These are phyloP conservation scores for Opisthograptis luteolata DNA, from an alignment of 2,888 invertebrate species.

Conservation along the genomic window DNA sequence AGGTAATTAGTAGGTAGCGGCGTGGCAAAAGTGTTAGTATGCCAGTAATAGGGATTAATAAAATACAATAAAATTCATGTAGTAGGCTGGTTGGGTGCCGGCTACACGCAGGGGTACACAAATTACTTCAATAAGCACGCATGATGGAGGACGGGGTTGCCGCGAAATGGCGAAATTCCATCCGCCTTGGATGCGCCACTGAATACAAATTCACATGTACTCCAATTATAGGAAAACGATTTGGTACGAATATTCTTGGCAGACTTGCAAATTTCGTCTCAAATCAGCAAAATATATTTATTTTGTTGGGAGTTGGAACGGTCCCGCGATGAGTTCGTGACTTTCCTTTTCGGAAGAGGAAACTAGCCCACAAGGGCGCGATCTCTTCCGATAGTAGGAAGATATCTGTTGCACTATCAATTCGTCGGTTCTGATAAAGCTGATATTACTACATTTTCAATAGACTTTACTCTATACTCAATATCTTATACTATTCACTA, in stretches of 20 bases:
- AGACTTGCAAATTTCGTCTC: constrained; percentile 82
- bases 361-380: constrained; percentile 49
- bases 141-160: constrained; percentile 76
- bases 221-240: constrained; percentile 85
- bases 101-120: constrained; percentile 66
- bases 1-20: constrained; percentile 19
- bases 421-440: constrained; percentile 35
- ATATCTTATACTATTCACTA: no score
- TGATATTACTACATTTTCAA: constrained; percentile 18
- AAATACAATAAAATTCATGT: constrained; percentile 52
- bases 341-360: constrained; percentile 63
- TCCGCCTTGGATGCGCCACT: constrained; percentile 80
- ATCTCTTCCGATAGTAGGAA: constrained; percentile 30
- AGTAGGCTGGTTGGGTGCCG: constrained; percentile 37
- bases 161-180: constrained; percentile 80
- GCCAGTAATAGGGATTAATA: constrained; percentile 29
- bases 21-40: constrained; percentile 25
- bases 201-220: constrained; percentile 85
- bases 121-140: constrained; percentile 81
- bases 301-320: constrained; percentile 75
- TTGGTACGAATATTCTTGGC: constrained; percentile 84
- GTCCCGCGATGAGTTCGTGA: constrained; percentile 69
- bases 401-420: constrained; percentile 44
- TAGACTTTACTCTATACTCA: no score
- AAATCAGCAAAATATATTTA: constrained; percentile 83